Percentiles rank a stretch among this genome's conserved stretches.
Evolutionary conservation across 2,113 vertebrate genomes (phyloP).

Genomic region (Microcebus ravelobensis): DNA sequence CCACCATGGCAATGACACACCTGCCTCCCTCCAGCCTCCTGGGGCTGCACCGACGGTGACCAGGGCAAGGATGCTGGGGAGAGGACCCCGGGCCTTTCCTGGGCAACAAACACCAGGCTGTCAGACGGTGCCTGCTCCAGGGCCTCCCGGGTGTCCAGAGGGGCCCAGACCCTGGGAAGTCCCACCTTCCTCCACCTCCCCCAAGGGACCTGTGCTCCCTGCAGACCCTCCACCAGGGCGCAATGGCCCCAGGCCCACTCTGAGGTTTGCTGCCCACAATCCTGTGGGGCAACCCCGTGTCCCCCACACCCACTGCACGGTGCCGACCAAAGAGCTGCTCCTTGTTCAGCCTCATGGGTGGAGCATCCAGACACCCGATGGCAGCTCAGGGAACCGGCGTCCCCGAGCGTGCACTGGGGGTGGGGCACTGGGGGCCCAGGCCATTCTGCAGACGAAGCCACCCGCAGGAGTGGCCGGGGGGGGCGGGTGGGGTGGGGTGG

Average conservation of each 20-base stretch:
- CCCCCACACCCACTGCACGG: background rate
- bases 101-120: background rate
- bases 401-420: background rate
- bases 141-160: background rate
- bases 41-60: background rate
- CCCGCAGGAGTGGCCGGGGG: accelerated
- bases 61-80: background rate
- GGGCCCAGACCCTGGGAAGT: background rate
- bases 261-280: accelerated
- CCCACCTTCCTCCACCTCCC: too few species aligned
- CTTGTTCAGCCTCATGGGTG: background rate
- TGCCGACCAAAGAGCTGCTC: too few species aligned
- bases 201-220: accelerated
- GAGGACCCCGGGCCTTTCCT: too few species aligned
- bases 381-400: background rate
- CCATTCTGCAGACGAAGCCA: accelerated
- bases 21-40: accelerated
- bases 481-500: too few species aligned
- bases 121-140: background rate
- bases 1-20: background rate
- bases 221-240: background rate
- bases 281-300: background rate
- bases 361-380: background rate
- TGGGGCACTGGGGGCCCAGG: background rate
- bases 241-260: too few species aligned